Evolutionary conservation across 1,140 invertebrate genomes (phyloP), one percentile per base, ranked within the genome.

Genomic region (Drosophila rufa): DNA sequence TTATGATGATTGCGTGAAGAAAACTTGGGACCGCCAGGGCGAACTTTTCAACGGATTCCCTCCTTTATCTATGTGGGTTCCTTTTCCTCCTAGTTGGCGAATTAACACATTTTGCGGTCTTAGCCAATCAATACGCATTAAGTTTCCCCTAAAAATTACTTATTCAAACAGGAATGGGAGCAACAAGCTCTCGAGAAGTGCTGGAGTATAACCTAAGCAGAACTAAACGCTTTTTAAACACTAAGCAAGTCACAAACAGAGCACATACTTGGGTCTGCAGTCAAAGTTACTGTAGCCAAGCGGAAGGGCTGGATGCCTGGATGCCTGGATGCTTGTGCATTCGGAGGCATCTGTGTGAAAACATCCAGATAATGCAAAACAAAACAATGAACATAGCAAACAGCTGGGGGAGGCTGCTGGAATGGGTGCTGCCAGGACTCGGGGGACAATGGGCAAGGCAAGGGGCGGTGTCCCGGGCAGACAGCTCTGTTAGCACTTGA

Each of bases 301-400:
- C 6, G 40, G 33, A 36, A 36, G 33, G 8, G 36, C 36, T 9
- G 36, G 36, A 36, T 36, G 33, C 7, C 36, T 8, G 36, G 36
- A 33, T 33, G 33, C 7, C 36, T 38, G 36, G 36, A 38, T 38
- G 11, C 25, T 33, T 25, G n/a, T 67, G 45, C 58, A 70, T 75
- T 70, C 38, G 19, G 65, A 69, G 75, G 75, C 75, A 70, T 77
- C 75, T 78, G 75, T 56, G 75, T 66, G 61, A 66, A 78, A 78
- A 77, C 74, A 51, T 78, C 45, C 74, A 57, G 75, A 78, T 78
- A 78, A 78, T 69, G 75, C 75, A 47, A 78, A 69, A 68, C 65
- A 56, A 55, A 69, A 78, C 75, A 77, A 78, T 77, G 65, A 50
- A 78, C 77, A 61, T 64, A 68, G 17, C 64, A 8, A 11, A 11